Conservation (phyloP, 2,888 invertebrate species). For the Torymus auratus region DNA sequence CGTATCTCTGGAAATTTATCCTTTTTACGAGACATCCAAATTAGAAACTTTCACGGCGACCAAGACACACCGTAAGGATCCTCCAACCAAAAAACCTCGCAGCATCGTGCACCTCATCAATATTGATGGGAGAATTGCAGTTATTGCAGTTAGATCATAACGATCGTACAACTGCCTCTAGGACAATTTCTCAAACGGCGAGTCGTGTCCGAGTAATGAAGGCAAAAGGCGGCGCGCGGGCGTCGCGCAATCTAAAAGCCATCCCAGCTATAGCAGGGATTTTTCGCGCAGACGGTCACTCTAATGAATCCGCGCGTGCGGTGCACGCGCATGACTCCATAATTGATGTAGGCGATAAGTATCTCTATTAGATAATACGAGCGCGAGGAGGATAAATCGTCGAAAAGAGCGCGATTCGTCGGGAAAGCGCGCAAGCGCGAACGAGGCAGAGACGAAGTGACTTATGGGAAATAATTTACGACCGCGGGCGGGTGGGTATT, state of each 20-base stretch:
- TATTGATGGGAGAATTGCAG: constrained; percentile 23
- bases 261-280: background rate
- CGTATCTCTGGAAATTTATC: background rate
- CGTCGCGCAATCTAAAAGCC: no score
- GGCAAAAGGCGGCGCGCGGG: background rate
- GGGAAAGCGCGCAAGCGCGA: background rate
- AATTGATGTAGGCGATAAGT: constrained; percentile 41
- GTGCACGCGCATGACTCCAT: background rate
- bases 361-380: constrained; percentile 49
- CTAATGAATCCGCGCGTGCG: constrained; percentile 35
- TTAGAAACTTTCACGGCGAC: background rate
- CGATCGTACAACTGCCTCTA: background rate
- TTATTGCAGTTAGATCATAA: constrained; percentile 4
- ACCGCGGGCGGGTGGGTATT: background rate
- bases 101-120: constrained; percentile 20
- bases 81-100: no score
- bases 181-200: constrained; percentile 39
- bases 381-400: constrained; percentile 25
- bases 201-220: constrained; percentile 46
- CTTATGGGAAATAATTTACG: constrained; percentile 42
- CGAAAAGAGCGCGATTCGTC: constrained; percentile 23
- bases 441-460: constrained; percentile 13
- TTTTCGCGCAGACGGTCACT: constrained; percentile 38
- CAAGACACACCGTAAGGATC: no score
- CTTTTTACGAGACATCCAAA: background rate